These are phyloP conservation scores for Bradypodion pumilum DNA, from an alignment of 2,797 vertebrate genomes.

Conservation along the genomic window DNA sequence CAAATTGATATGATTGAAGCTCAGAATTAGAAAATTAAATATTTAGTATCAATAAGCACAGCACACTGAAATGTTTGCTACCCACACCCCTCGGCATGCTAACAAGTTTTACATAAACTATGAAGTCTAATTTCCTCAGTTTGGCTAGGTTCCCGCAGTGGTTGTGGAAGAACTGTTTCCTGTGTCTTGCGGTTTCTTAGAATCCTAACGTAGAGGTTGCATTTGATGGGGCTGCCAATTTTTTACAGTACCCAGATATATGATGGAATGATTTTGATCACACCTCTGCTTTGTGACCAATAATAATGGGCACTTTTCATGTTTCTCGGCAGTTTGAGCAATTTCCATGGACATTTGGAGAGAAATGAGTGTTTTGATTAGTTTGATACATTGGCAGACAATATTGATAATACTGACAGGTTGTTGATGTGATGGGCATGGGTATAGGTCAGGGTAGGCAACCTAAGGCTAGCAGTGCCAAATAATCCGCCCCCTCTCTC, in stretches of 20 bases:
- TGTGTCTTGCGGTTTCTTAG: neutral
- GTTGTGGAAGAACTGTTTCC: neutral
- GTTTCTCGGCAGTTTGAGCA: neutral
- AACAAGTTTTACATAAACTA: neutral
- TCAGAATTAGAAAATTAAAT: slow-evolving; percentile 34
- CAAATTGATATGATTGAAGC: slow-evolving; percentile 22
- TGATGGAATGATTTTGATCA: neutral
- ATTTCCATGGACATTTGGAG: neutral
- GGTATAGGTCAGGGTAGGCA: no score
- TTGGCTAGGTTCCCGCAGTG: neutral
- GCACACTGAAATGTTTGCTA: neutral
- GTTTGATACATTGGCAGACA: neutral
- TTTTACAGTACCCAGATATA: neutral
- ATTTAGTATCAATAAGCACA: slow-evolving; percentile 3
- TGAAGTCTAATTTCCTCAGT: neutral
- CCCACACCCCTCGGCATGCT: neutral
- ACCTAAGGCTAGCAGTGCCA: no score
- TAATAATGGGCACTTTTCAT: neutral
- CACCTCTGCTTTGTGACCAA: neutral
- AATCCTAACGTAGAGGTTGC: neutral
- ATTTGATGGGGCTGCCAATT: neutral
- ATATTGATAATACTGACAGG: neutral
- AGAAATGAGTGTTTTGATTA: neutral
- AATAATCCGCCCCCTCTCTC: no score
- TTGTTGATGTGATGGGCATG: no score